Percentiles rank a stretch among this genome's conserved stretches.
phyloP scores from a whole-genome alignment of 1,140 invertebrate genomes.

The Myzus persicae region DNA sequence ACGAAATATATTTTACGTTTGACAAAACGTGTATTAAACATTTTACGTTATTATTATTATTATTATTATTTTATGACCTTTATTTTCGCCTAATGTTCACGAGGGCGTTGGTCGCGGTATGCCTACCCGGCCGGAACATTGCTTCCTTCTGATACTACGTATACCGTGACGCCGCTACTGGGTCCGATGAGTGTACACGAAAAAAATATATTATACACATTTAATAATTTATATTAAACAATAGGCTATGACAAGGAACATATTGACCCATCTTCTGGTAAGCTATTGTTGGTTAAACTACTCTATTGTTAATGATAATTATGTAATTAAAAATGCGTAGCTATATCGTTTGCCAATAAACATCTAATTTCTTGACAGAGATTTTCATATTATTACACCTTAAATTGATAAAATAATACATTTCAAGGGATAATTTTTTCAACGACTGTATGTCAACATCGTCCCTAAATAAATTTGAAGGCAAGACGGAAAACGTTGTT shows the following conservation, averaged over 20 bases:
- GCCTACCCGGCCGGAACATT: constrained; percentile 52
- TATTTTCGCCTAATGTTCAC: constrained; percentile 49
- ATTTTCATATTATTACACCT: neutral
- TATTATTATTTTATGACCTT: constrained; percentile 47
- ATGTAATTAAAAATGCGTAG: neutral
- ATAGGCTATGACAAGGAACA: constrained; percentile 20
- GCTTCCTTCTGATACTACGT: constrained; percentile 48
- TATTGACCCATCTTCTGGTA: constrained; percentile 19
- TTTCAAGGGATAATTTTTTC: neutral
- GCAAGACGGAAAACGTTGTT: neutral
- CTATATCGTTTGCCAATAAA: neutral
- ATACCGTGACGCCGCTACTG: constrained; percentile 46
- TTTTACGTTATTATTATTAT: constrained; percentile 6
- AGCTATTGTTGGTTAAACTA: neutral
- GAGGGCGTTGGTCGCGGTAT: constrained; percentile 53
- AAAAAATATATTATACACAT: neutral
- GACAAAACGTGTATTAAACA: neutral
- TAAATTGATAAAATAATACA: neutral
- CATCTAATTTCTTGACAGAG: neutral
- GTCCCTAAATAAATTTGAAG: too few species aligned
- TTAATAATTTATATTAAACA: neutral
- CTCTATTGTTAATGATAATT: constrained; percentile 4
- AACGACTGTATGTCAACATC: neutral
- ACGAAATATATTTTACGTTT: neutral
- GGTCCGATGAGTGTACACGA: constrained; percentile 29